phyloP scores from a whole-genome alignment of 2,797 vertebrate species.

The Chelonia mydas region DNA sequence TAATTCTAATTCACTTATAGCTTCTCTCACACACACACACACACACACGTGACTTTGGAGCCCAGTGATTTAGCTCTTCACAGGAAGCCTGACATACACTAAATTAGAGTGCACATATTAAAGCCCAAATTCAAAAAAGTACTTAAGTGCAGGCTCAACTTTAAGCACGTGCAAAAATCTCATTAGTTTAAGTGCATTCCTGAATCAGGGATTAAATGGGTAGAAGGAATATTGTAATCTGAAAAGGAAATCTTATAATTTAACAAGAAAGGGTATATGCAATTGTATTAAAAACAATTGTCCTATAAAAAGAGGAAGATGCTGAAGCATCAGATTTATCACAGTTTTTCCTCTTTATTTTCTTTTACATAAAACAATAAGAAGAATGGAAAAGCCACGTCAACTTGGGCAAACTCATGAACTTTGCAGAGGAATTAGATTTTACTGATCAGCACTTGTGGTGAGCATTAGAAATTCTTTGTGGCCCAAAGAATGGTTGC shows the following conservation, averaged over 20 bases:
- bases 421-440: slow-evolving; percentile 32
- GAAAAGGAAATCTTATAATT: slow-evolving; percentile 50
- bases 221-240: neutral
- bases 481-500: neutral
- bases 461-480: neutral
- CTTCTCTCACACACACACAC: neutral
- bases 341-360: slow-evolving; percentile 25
- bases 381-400: slow-evolving; percentile 42
- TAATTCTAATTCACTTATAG: neutral
- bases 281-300: slow-evolving; percentile 40
- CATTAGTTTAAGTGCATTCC: neutral
- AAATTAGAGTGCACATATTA: slow-evolving; percentile 10
- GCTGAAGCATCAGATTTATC: neutral
- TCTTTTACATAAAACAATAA: slow-evolving; percentile 11
- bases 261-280: neutral
- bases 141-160: neutral
- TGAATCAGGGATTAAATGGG: neutral
- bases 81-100: neutral
- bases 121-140: neutral
- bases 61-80: neutral
- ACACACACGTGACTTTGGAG: neutral
- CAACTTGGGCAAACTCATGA: slow-evolving; percentile 27
- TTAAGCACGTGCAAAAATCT: neutral
- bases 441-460: slow-evolving; percentile 47
- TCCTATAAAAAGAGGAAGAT: slow-evolving; percentile 66